Percentiles rank a stretch among this genome's conserved stretches.
phyloP scores from a whole-genome alignment of 1,140 invertebrate genomes.

The Harlomillsia oculata region DNA sequence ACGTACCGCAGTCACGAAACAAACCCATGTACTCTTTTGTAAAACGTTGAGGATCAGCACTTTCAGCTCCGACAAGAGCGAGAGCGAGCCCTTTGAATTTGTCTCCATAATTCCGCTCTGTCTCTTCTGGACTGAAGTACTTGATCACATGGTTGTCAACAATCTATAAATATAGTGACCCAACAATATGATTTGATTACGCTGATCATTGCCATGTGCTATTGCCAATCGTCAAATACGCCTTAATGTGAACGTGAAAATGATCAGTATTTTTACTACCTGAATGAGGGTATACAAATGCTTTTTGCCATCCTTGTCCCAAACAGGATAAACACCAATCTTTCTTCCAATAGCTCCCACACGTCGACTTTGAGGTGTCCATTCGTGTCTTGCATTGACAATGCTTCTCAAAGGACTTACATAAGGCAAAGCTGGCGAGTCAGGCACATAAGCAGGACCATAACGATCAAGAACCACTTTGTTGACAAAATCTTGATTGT shows the following conservation, averaged over 20 bases:
- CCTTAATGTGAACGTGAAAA: not conserved
- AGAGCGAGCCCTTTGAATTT: constrained; percentile 50
- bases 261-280: constrained; percentile 42
- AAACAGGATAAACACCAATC: constrained; percentile 86
- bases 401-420: constrained; percentile 50
- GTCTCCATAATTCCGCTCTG: constrained; percentile 45
- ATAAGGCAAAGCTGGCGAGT: constrained; percentile 41
- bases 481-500: constrained; percentile 73
- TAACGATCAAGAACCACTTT: constrained; percentile 62
- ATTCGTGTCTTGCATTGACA: constrained; percentile 47
- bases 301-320: constrained; percentile 74
- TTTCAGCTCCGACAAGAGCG: constrained; percentile 80
- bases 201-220: not conserved
- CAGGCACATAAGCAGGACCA: constrained; percentile 42
- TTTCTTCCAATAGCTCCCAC: constrained; percentile 83
- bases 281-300: constrained; percentile 73
- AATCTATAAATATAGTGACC: constrained; percentile 50
- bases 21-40: constrained; percentile 81
- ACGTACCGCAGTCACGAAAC: constrained; percentile 74
- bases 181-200: not conserved
- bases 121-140: constrained; percentile 70
- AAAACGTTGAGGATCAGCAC: constrained; percentile 70
- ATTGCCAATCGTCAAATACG: not conserved
- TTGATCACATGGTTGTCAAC: constrained; percentile 92
- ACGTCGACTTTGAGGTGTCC: constrained; percentile 54